Conservation (phyloP, 2,113 vertebrate species). For the Panthera leo region DNA sequence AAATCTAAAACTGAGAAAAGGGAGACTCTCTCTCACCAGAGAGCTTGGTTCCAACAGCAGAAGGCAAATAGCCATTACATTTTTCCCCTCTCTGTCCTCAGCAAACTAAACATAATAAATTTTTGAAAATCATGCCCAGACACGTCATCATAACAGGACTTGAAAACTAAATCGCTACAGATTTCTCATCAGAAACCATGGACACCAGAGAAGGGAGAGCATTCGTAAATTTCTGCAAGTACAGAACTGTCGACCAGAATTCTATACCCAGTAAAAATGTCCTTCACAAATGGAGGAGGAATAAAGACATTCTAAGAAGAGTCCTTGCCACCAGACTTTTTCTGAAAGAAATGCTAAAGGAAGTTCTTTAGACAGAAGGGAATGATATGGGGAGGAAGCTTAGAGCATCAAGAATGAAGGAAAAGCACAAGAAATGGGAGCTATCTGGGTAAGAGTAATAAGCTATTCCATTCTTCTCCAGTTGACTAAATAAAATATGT, state of each 20-base stretch:
- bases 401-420: background rate
- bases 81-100: background rate
- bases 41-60: background rate
- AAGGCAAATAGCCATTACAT: background rate
- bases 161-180: background rate
- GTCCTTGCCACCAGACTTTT: background rate
- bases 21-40: background rate
- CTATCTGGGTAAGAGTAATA: too few relatives aligned
- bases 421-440: background rate
- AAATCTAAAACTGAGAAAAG: background rate
- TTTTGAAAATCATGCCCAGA: background rate
- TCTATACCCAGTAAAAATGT: background rate
- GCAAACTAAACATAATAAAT: background rate
- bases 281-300: background rate
- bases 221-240: background rate
- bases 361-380: background rate
- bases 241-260: background rate
- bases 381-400: background rate
- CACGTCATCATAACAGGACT: background rate
- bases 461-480: background rate
- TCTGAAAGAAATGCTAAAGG: background rate
- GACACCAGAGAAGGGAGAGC: background rate
- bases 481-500: background rate
- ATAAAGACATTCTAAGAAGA: background rate
- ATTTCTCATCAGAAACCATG: background rate